Evolutionary conservation across 2,888 invertebrate species (phyloP), one percentile per base, ranked within the genome.

Genomic region (Drosophila fungiperda): DNA sequence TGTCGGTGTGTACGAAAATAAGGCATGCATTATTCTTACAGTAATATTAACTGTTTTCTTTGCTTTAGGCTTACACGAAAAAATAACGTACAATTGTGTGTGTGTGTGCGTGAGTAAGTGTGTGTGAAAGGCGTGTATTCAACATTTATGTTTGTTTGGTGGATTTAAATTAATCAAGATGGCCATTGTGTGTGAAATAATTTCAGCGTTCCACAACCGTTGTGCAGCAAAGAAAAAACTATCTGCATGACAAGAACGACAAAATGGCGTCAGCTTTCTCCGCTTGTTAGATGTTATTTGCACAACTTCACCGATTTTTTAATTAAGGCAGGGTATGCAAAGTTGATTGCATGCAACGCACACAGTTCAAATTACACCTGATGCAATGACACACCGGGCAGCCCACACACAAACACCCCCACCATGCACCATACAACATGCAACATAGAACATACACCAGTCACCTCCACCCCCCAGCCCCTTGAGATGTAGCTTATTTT

Each of bases 321-420:
- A 45, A 45, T 23, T 33, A 15, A 53, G 15, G 20, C 23, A 17
- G 15, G 4, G 45, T 23, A 23, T 2, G 15, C 5, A 58, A 73
- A 45, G 78, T 78, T 78, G 69, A 82, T 61, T 78, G 80, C 71
- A 64, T 49, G 68, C 70, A 50, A 63, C 59, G 59, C 59, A 66
- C 59, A 68, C 72, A 82, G 70, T 70, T 73, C 55, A 64, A 60
- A 59, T 60, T 71, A 53, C 66, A 67, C 62, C 76, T 77, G 77
- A 67, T 67, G 66, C 45, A 35, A 40, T 49, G 40, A n/a, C 12
- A 35, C 40, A 23, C 20, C 42, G 15, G 23, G 15, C 33, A n/a
- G 7, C 35, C 53, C 55, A 36, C 52, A 20, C 17, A 29, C 29
- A 29, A 29, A 6, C 62, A 23, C 40, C 29, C 49, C 38, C 45